Percentiles rank a stretch among this genome's conserved stretches.
Conservation (phyloP, 2,797 vertebrate species). For the Brotula barbata region DNA sequence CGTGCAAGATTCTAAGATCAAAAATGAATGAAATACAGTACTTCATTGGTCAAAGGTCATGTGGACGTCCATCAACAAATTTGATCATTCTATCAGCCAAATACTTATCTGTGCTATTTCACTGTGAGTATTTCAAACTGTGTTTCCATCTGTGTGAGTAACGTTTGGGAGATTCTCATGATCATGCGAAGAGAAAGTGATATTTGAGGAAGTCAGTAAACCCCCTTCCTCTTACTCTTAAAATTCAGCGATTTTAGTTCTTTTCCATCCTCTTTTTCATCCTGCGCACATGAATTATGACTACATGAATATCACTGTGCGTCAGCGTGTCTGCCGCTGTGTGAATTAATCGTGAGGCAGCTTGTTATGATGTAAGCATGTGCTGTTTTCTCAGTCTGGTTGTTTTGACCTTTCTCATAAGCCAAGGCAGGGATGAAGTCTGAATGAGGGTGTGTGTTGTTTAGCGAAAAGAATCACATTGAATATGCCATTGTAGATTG, state of each 20-base stretch:
- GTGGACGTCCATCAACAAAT: no score
- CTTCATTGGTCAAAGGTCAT: no score
- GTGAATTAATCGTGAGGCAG: background rate
- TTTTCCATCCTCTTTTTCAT: constrained; percentile 9
- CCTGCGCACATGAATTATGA: background rate
- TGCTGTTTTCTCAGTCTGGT: background rate
- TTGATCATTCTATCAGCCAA: no score
- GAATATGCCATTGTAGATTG: constrained; percentile 12
- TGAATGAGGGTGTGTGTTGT: background rate
- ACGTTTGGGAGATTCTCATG: background rate
- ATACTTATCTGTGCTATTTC: no score
- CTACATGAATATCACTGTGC: background rate
- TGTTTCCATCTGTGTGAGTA: no score
- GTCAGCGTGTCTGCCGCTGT: background rate
- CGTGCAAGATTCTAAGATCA: no score
- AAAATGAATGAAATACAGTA: no score
- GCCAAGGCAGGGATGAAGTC: background rate
- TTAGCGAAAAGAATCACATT: background rate
- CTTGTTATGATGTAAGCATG: background rate
- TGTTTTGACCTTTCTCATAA: constrained; percentile 7
- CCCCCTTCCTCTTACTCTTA: constrained; percentile 32
- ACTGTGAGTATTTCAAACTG: no score
- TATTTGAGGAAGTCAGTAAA: background rate
- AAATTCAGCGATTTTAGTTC: background rate
- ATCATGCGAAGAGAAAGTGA: background rate